These are phyloP conservation scores for Lepidothrix coronata DNA, from an alignment of 2,113 vertebrate species.

Conservation along the genomic window DNA sequence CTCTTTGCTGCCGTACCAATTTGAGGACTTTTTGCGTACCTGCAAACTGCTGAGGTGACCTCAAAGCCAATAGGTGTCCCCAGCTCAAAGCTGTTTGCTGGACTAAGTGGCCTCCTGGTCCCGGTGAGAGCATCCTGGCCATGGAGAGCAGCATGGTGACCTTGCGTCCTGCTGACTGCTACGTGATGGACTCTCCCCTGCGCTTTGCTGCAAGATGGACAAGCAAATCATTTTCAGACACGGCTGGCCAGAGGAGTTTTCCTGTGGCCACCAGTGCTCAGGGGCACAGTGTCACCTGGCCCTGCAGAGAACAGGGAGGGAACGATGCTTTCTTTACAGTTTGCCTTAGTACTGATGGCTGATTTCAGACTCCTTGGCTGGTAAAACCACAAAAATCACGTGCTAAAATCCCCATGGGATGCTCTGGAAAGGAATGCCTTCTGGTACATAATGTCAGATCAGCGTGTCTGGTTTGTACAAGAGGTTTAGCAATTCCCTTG, in stretches of 20 bases:
- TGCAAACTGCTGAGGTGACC: background rate
- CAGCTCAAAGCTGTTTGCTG: background rate
- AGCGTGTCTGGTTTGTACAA: background rate
- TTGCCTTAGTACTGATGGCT: rapidly evolving
- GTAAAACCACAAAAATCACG: background rate
- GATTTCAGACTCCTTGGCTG: background rate
- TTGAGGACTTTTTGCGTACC: background rate
- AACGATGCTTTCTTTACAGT: background rate
- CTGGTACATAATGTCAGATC: background rate
- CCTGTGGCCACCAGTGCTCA: background rate
- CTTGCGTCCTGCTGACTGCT: background rate
- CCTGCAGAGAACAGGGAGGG: background rate
- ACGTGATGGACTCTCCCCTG: rapidly evolving
- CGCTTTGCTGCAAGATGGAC: background rate
- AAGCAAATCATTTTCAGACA: background rate
- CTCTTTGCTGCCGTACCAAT: background rate
- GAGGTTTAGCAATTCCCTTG: background rate
- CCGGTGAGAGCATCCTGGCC: background rate
- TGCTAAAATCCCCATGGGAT: background rate
- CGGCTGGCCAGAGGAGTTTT: background rate
- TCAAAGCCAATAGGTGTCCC: background rate
- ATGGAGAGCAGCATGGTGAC: background rate
- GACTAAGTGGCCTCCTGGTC: background rate
- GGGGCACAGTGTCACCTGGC: background rate
- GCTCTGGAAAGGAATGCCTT: background rate